Evolutionary conservation across 2,113 vertebrate species (phyloP).

Genomic region (Pipa parva): DNA sequence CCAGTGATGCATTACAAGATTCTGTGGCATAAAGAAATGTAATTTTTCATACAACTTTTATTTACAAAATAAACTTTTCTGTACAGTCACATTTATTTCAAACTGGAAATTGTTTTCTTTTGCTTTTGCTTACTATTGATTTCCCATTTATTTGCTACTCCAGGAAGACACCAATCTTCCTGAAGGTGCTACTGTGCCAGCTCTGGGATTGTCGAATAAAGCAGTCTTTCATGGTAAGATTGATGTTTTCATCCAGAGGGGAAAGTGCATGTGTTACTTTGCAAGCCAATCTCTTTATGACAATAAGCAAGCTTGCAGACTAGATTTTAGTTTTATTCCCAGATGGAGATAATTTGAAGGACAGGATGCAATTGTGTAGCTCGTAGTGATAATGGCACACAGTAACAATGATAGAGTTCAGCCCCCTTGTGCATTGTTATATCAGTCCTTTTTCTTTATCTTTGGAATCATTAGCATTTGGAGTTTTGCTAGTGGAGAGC

Average conservation of each 20-base stretch:
- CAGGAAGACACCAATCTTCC: slow-evolving; percentile 73
- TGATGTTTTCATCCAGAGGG: slow-evolving; percentile 10
- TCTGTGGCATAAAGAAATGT: not conserved
- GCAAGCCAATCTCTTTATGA: slow-evolving; percentile 5
- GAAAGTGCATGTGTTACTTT: not conserved
- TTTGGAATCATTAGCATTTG: slow-evolving; percentile 17
- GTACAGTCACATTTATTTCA: not conserved
- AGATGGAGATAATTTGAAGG: not conserved
- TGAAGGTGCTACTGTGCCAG: slow-evolving; percentile 92
- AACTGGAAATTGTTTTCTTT: not conserved
- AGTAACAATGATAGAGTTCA: not conserved
- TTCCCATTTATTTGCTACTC: slow-evolving; percentile 21
- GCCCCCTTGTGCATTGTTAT: slow-evolving; percentile 2
- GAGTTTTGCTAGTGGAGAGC: slow-evolving; percentile 6
- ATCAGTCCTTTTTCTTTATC: not conserved
- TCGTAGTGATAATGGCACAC: not conserved
- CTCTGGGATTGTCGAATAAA: slow-evolving; percentile 96
- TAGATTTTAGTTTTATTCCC: slow-evolving; percentile 8
- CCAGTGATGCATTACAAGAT: not conserved
- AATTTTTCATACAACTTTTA: not conserved
- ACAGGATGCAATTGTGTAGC: slow-evolving; percentile 7
- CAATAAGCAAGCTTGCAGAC: not conserved
- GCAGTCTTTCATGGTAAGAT: slow-evolving; percentile 89
- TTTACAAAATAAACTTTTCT: not conserved
- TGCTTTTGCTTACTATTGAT: slow-evolving; percentile 16